Percentiles rank a stretch among this genome's conserved stretches.
Evolutionary conservation across 2,797 vertebrate species (phyloP).

Genomic region (Otolemur crassicaudatus): DNA sequence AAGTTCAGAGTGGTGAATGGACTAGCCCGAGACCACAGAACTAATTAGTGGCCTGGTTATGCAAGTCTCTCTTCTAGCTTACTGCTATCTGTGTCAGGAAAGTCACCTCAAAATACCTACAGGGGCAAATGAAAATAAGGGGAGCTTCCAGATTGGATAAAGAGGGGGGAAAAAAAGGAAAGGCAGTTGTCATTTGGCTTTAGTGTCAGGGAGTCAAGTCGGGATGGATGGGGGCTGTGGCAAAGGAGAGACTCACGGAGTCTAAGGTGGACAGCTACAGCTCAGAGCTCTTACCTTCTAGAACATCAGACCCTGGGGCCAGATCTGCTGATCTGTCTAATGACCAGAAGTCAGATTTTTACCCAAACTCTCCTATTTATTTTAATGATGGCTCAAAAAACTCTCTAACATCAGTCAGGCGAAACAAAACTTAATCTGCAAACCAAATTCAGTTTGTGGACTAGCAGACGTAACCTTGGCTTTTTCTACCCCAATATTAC

Average conservation of each 20-base stretch:
- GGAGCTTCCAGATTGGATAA: neutral
- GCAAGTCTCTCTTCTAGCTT: neutral
- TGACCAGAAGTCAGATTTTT: neutral
- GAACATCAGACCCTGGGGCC: neutral
- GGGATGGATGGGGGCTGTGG: neutral
- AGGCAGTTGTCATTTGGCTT: neutral
- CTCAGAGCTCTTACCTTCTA: neutral
- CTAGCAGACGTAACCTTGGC: neutral
- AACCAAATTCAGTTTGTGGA: neutral
- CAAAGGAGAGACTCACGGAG: neutral
- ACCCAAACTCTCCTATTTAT: neutral
- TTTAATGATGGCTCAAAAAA: neutral
- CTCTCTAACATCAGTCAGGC: neutral
- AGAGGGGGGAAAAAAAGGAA: neutral
- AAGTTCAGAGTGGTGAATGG: neutral
- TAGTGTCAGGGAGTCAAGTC: neutral
- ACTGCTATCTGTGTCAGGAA: neutral
- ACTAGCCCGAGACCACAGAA: neutral
- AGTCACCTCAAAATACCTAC: neutral
- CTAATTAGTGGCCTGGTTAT: neutral
- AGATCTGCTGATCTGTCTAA: neutral
- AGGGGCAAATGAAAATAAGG: neutral
- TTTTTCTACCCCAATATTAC: constrained; percentile 6
- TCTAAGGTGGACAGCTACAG: neutral
- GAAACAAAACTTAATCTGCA: constrained; percentile 20